Evolutionary conservation across 2,113 vertebrate species (phyloP), one percentile per base, ranked within the genome.

Genomic region (Solea senegalensis): DNA sequence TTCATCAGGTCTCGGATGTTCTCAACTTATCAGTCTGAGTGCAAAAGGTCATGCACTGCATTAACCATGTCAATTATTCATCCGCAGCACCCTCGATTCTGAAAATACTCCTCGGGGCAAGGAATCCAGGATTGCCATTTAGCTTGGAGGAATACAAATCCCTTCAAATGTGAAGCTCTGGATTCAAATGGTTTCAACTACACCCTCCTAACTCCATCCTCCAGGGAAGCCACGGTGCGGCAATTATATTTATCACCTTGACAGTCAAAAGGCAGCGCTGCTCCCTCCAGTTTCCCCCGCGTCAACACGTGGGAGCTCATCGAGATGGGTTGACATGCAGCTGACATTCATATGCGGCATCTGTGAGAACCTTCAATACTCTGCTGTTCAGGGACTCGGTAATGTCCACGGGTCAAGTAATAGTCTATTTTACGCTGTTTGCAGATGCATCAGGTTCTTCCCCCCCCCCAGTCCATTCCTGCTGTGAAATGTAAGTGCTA

Each of bases 1-100:
- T 81, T 86, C 77, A 83, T 89, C 75, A 87, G 74, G 72, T 66
- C 51, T 60, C 79, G 76, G 81, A 87, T 76, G 81, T 88, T 86
- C 84, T 65, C 45, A 11, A 64, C 80, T 83, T 84, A 88, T 90
- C 85, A 86, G 67, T 81, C 65, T 55, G 16, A 78, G 83, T 80
- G 79, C 74, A 76, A 90, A 56, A 78, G 83, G 86, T 89, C 81
- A 87, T 74, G 78, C 54, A 65, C 80, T 72, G 78, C 76, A 89
- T 88, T 89, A 90, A 89, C 88, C 73, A 76, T 81, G 65, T 91
- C 79, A 86, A 88, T 92, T 90, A 90, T 92, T 92, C 82, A 92
- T 88, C 69, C 73, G 61, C 66, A 64, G 28, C 74, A 80, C 72
- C 72, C 64, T 82, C 70, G 4, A 45, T 76, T 87, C 63, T 78